phyloP scores from a whole-genome alignment of 2,113 vertebrate species.

The Myodes glareolus region DNA sequence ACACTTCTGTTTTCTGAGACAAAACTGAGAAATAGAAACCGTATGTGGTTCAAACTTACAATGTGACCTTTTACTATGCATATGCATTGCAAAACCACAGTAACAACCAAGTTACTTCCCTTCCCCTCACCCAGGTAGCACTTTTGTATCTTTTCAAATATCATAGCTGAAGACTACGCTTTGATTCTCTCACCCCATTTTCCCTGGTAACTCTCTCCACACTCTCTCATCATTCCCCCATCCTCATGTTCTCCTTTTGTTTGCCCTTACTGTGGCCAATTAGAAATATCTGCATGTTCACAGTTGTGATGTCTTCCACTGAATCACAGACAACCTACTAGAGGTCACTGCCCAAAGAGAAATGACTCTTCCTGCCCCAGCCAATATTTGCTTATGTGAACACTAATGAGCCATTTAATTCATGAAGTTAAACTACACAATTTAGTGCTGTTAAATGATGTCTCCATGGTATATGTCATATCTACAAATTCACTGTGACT shows the following conservation, averaged over 20 bases:
- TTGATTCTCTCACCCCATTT: not conserved
- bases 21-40: not conserved
- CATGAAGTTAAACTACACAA: not conserved
- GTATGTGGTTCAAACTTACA: not conserved
- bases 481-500: not conserved
- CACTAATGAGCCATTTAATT: not conserved
- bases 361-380: not conserved
- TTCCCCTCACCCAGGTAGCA: not conserved
- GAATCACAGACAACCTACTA: not conserved
- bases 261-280: not conserved
- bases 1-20: not conserved
- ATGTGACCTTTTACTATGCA: not conserved
- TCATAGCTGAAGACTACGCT: not conserved
- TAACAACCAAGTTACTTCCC: not conserved
- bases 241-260: rapidly evolving
- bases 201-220: not conserved
- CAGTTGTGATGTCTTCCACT: not conserved
- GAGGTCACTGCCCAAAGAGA: not conserved
- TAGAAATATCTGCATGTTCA: not conserved
- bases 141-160: not conserved
- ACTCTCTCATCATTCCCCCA: not conserved
- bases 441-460: not conserved
- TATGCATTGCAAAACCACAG: not conserved
- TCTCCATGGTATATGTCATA: not conserved
- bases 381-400: not conserved